Base-by-base conservation (phyloP, 2,888 invertebrate genomes). In the Cremastinae sp. region DNA sequence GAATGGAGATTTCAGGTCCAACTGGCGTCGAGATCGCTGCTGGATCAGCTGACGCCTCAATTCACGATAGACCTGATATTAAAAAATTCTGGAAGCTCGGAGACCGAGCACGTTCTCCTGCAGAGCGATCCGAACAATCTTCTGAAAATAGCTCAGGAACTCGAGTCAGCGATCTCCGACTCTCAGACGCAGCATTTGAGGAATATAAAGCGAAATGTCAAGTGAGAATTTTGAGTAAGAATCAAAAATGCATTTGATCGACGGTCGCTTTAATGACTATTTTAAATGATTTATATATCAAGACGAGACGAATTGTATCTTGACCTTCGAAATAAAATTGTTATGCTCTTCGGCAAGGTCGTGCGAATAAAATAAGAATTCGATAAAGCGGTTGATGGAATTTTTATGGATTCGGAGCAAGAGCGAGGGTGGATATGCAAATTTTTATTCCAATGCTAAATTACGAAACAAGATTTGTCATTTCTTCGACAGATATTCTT, bases 1-100 rank as follows among this genome's bases (percentile, higher is more conserved):
- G 92, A 93, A 79, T 94, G 94, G 94, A 90, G 94, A 78, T 91
- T 94, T 80, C 94, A 94, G 90, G 92, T 92, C 3, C 92, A 92
- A 89, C 90, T 93, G 53, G 92, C 93, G 10, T 93, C 93, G 0
- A 90, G 93, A 79, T 90, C 92, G n/a, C 83, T 93, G 20, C 83
- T 92, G 38, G 89, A 91, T 14, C 93, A 94, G 88, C 90, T 91
- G 0, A 91, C 91, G n/a, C 93, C 94, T 0, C 82, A 92, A 2
- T 88, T 94, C 18, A 91, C 92, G 1, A 90, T 94, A 88, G 93
- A 93, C 83, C 86, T 94, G 12, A 88, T 90, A 20, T 81, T 92
- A 16, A 91, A 91, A 79, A 88, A 90, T 74, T 12, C 76, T 7
- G 83, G 87, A 5, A 79, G 82, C 12, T 78, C 83, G 9, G 79